phyloP scores from a whole-genome alignment of 1,140 invertebrate genomes.

The Episyrphus balteatus region DNA sequence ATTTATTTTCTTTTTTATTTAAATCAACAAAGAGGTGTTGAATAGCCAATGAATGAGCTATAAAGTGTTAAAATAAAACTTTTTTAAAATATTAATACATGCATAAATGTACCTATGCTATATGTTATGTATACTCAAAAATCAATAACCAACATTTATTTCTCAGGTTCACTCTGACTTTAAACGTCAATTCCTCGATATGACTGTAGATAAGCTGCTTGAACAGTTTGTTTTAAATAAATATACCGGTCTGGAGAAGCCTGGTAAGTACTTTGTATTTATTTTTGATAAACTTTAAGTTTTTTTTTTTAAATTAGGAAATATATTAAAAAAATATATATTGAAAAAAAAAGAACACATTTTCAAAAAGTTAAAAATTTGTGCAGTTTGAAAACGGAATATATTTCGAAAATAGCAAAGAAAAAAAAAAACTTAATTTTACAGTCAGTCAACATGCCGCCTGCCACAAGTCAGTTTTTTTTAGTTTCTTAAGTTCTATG shows the following conservation, averaged over 20 bases:
- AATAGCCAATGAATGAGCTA: too few relatives aligned
- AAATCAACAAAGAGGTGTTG: too few relatives aligned
- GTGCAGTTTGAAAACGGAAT: background rate
- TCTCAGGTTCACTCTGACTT: slow-evolving; percentile 79
- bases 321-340: background rate
- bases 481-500: too few relatives aligned
- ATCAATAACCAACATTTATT: background rate
- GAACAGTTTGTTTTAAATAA: slow-evolving; percentile 85
- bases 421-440: background rate
- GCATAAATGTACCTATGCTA: too few relatives aligned
- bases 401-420: background rate
- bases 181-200: slow-evolving; percentile 75
- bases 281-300: background rate
- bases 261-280: slow-evolving; percentile 45
- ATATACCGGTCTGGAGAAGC: slow-evolving; percentile 82
- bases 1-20: too few relatives aligned
- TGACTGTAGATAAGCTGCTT: slow-evolving; percentile 83
- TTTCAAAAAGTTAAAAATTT: background rate
- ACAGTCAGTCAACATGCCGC: too few relatives aligned
- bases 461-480: too few relatives aligned
- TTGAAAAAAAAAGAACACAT: background rate
- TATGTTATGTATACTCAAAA: too few relatives aligned
- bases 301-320: too few relatives aligned
- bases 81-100: too few relatives aligned
- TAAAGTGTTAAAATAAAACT: too few relatives aligned